Evolutionary conservation across 53 echinoderm and acorn worm species (phyloP).

Genomic region (Stichopus horrens): DNA sequence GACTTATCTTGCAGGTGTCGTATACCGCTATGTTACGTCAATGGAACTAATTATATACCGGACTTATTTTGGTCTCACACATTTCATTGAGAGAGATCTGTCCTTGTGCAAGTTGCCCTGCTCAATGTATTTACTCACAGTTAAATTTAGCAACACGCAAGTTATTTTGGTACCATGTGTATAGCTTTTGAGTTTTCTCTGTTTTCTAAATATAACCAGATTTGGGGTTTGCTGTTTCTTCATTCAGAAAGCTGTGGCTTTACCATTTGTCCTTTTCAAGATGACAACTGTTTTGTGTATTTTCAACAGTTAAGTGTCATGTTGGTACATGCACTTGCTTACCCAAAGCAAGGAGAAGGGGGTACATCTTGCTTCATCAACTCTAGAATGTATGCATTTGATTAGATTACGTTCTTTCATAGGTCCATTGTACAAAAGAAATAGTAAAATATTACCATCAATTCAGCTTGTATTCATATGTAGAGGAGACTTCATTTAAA

Average conservation of each 20-base stretch:
- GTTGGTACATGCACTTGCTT: neutral
- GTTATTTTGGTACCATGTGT: constrained; percentile 25
- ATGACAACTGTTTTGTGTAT: neutral
- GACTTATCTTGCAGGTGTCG: neutral
- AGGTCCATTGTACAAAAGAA: neutral
- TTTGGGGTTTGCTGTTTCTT: constrained; percentile 37
- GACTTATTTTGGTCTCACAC: constrained; percentile 26
- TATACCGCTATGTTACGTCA: constrained; percentile 25
- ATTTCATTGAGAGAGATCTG: constrained; percentile 35
- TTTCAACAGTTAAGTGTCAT: constrained; percentile 26
- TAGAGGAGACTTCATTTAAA: too few species aligned
- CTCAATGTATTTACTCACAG: neutral
- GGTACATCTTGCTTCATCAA: neutral
- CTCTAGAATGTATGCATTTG: neutral
- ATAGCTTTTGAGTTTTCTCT: constrained; percentile 7
- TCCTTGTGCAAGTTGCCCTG: constrained; percentile 14
- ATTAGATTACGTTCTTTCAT: neutral
- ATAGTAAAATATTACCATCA: neutral
- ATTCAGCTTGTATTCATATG: neutral
- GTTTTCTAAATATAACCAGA: constrained; percentile 40
- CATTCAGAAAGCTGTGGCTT: constrained; percentile 19
- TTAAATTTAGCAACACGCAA: constrained; percentile 29
- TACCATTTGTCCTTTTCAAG: constrained; percentile 15
- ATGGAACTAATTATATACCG: constrained; percentile 28
- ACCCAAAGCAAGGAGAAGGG: neutral